phyloP scores from a whole-genome alignment of 1,140 invertebrate genomes.

The Euschistus heros region DNA sequence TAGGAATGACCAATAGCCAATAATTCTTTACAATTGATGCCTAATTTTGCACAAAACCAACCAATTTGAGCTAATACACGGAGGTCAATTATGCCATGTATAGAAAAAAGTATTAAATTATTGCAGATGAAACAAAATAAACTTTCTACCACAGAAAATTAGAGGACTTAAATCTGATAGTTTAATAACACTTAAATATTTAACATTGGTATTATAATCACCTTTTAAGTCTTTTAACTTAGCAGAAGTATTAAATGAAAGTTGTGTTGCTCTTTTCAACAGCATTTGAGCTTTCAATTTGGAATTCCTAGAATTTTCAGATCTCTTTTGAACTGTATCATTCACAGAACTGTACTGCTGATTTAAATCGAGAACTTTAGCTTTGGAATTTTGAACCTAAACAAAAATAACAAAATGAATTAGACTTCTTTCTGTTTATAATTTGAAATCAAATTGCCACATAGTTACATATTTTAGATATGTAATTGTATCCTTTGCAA shows the following conservation, averaged over 20 bases:
- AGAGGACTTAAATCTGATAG: neutral
- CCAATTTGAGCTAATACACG: neutral
- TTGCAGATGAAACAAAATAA: neutral
- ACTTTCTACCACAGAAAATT: neutral
- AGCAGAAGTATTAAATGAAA: neutral
- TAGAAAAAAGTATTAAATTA: neutral
- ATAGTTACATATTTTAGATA: neutral
- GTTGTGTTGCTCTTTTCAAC: constrained; percentile 48
- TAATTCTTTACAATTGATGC: no score
- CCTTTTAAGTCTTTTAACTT: constrained; percentile 19
- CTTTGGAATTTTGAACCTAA: constrained; percentile 42
- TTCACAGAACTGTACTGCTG: constrained; percentile 48
- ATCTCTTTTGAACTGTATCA: constrained; percentile 46
- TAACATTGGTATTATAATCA: neutral
- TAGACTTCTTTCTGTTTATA: no score
- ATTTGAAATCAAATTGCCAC: no score
- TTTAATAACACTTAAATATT: neutral
- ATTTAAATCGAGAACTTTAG: constrained; percentile 42
- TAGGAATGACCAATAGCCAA: no score
- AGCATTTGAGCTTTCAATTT: constrained; percentile 61
- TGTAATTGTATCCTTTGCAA: neutral
- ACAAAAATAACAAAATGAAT: neutral
- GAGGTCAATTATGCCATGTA: neutral
- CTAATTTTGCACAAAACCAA: no score
- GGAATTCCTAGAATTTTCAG: constrained; percentile 49